phyloP scores from a whole-genome alignment of 2,113 vertebrate genomes.

The Cebus imitator region DNA sequence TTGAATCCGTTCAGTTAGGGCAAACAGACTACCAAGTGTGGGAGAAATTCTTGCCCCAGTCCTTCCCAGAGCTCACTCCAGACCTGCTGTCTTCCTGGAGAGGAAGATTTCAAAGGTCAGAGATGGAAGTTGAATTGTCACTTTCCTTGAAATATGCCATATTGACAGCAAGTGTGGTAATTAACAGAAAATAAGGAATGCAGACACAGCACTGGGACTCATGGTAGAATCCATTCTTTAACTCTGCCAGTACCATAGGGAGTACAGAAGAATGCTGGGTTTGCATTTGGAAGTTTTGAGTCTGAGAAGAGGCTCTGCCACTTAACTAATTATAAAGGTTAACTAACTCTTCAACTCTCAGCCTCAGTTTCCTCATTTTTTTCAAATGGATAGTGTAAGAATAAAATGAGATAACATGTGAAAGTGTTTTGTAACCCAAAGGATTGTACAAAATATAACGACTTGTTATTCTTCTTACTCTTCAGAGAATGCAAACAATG shows the following conservation, averaged over 20 bases:
- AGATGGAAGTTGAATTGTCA: constrained; percentile 41
- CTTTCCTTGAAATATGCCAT: constrained; percentile 47
- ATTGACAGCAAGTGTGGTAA: constrained; percentile 58
- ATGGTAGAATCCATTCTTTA: neutral
- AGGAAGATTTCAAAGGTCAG: constrained; percentile 12
- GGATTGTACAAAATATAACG: neutral
- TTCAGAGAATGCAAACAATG: neutral
- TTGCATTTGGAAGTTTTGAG: neutral
- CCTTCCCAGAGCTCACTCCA: neutral
- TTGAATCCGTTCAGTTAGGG: neutral
- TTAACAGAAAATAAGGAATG: constrained; percentile 52
- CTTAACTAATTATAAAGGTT: neutral
- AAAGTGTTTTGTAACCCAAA: neutral
- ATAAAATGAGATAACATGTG: constrained; percentile 7
- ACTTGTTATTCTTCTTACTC: neutral
- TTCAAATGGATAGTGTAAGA: neutral
- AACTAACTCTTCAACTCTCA: neutral
- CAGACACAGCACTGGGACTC: neutral
- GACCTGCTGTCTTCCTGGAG: neutral
- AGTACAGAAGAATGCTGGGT: neutral
- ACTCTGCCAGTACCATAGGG: neutral
- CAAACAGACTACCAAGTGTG: neutral
- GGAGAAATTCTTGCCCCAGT: neutral
- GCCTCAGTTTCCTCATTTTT: neutral
- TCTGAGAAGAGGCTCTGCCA: neutral